Percentiles rank a stretch among this genome's conserved stretches.
Evolutionary conservation across 2,797 vertebrate species (phyloP).

Genomic region (Austrolebias charrua): DNA sequence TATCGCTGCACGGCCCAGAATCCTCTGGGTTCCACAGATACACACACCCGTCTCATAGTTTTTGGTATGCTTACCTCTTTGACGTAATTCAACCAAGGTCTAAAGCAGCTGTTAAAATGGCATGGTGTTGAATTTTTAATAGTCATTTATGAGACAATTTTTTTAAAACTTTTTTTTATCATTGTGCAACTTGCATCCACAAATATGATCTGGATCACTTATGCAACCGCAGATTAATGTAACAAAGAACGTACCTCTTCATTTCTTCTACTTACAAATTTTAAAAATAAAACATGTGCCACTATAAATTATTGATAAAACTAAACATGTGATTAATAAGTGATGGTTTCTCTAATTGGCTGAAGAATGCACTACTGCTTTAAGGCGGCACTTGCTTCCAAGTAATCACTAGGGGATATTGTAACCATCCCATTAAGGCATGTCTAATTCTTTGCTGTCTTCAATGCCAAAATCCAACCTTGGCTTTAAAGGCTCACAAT

Average conservation of each 20-base stretch:
- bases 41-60: slow-evolving; percentile 96
- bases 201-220: slow-evolving; percentile 32
- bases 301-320: slow-evolving; percentile 70
- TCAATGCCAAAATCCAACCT: slow-evolving; percentile 29
- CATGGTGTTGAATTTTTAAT: slow-evolving; percentile 38
- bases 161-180: slow-evolving; percentile 20
- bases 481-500: slow-evolving; percentile 44
- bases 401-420: slow-evolving; percentile 42
- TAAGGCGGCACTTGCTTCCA: slow-evolving; percentile 52
- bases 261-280: slow-evolving; percentile 35
- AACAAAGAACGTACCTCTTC: slow-evolving; percentile 36
- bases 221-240: slow-evolving; percentile 46
- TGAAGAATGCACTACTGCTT: slow-evolving; percentile 61
- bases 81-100: slow-evolving; percentile 1
- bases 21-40: slow-evolving; percentile 95
- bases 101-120: slow-evolving; percentile 20
- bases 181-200: slow-evolving; percentile 12
- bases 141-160: slow-evolving; percentile 49
- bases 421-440: slow-evolving; percentile 27
- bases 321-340: slow-evolving; percentile 75
- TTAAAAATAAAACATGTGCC: slow-evolving; percentile 25
- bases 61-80: slow-evolving; percentile 76
- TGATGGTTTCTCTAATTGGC: slow-evolving; percentile 68
- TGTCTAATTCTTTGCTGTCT: slow-evolving; percentile 26
- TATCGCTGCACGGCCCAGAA: slow-evolving; percentile 98